Conservation (phyloP, 2,797 vertebrate species). For the Danionella dracula region DNA sequence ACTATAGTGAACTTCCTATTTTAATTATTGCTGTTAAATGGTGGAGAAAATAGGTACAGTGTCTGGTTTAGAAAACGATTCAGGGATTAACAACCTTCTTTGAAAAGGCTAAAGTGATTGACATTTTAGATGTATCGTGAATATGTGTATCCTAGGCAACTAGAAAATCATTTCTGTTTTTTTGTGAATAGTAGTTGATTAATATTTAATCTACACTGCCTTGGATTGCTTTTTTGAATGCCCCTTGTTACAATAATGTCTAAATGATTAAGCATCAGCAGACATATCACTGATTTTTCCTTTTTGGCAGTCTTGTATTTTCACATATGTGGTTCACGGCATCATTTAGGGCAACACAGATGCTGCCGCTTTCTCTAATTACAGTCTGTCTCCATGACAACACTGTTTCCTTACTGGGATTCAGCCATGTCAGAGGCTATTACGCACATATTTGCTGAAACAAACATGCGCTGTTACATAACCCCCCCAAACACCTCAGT, state of each 20-base stretch:
- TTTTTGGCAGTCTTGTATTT: slow-evolving; percentile 8
- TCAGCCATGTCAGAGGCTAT: slow-evolving; percentile 36
- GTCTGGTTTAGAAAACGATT: too few species aligned
- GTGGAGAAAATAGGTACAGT: too few species aligned
- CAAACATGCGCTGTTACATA: slow-evolving; percentile 27
- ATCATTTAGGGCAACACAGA: slow-evolving; percentile 47
- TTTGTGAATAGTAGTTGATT: neutral
- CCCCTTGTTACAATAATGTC: neutral
- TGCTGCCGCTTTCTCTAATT: slow-evolving; percentile 49
- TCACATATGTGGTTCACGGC: slow-evolving; percentile 7
- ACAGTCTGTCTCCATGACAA: slow-evolving; percentile 54
- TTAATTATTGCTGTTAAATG: neutral
- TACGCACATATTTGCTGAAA: slow-evolving; percentile 24
- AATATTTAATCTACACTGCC: neutral
- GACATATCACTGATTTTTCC: neutral
- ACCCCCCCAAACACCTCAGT: slow-evolving; percentile 1
- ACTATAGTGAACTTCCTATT: neutral
- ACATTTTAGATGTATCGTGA: neutral
- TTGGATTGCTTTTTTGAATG: neutral
- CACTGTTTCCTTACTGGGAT: slow-evolving; percentile 37
- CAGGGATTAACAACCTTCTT: too few species aligned
- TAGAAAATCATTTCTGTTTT: neutral
- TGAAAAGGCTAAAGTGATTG: neutral
- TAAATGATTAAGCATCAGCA: neutral
- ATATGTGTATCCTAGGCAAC: neutral